These are phyloP conservation scores for Rhamphomyia laevipes DNA, from an alignment of 2,888 invertebrate genomes.

Conservation along the genomic window DNA sequence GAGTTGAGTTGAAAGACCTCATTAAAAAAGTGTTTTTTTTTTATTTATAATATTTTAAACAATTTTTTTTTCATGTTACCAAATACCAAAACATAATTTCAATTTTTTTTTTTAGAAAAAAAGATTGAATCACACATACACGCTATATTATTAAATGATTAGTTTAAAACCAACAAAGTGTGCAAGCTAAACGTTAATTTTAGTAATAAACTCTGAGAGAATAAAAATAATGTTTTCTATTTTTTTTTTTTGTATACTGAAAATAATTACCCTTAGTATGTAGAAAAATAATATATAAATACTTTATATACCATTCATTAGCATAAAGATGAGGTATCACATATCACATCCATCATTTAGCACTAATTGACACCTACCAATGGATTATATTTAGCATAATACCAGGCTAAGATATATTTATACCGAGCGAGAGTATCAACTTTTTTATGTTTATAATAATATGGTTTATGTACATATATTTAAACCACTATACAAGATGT, in stretches of 20 bases:
- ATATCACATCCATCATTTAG: slow-evolving; percentile 17
- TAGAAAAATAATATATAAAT: slow-evolving; percentile 4
- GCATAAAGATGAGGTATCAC: slow-evolving; percentile 15
- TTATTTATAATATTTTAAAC: no score
- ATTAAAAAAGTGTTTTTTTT: neutral
- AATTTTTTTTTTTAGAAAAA: no score
- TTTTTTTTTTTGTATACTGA: neutral
- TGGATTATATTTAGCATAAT: neutral
- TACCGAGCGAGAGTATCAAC: no score
- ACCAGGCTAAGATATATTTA: no score
- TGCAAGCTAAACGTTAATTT: neutral
- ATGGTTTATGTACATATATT: no score
- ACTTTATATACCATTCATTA: slow-evolving; percentile 16
- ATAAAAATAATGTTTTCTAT: neutral
- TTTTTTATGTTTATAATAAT: no score
- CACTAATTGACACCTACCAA: slow-evolving; percentile 17
- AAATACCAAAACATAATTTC: no score
- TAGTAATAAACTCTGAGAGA: neutral
- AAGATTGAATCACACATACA: no score
- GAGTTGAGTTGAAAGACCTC: neutral
- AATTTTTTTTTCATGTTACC: no score
- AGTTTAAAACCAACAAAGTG: neutral
- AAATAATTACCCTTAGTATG: no score
- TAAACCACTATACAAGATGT: no score
- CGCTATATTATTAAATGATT: neutral